phyloP scores from a whole-genome alignment of 2,113 vertebrate genomes.

The Sinocyclocheilus grahami region DNA sequence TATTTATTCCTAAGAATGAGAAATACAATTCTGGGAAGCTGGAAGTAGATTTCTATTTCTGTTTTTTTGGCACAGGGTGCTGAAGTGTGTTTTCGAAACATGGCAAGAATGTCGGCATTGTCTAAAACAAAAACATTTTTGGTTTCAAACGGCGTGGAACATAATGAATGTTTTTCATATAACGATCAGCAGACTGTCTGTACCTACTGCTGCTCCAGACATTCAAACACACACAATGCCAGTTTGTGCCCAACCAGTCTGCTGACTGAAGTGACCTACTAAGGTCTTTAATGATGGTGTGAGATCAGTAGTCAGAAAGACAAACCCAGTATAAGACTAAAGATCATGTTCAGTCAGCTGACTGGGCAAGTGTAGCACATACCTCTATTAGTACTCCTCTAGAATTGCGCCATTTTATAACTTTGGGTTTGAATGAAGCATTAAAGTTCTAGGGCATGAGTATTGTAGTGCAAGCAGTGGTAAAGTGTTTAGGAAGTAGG shows the following conservation, averaged over 20 bases:
- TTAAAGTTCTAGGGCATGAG: background rate
- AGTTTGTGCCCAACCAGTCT: constrained; percentile 2
- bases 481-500: too few relatives aligned
- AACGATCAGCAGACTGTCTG: constrained; percentile 23
- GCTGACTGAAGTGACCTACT: constrained; percentile 29
- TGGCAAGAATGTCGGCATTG: constrained; percentile 22
- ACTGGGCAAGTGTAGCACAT: constrained; percentile 11
- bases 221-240: background rate
- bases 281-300: background rate
- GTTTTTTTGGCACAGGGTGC: background rate
- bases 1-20: background rate
- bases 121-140: constrained; percentile 35
- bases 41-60: background rate
- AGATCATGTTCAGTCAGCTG: constrained; percentile 19
- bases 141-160: constrained; percentile 18
- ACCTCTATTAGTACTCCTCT: background rate
- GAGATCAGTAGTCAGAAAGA: constrained; percentile 19
- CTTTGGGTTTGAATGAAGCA: background rate
- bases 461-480: too few relatives aligned
- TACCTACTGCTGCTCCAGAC: constrained; percentile 9
- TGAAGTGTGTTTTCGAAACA: constrained; percentile 12
- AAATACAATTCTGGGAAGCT: background rate
- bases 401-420: background rate
- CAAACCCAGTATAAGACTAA: constrained; percentile 4
- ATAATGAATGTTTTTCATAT: constrained; percentile 25